Conservation (phyloP, 2,888 invertebrate genomes). For the Craniophora ligustri region DNA sequence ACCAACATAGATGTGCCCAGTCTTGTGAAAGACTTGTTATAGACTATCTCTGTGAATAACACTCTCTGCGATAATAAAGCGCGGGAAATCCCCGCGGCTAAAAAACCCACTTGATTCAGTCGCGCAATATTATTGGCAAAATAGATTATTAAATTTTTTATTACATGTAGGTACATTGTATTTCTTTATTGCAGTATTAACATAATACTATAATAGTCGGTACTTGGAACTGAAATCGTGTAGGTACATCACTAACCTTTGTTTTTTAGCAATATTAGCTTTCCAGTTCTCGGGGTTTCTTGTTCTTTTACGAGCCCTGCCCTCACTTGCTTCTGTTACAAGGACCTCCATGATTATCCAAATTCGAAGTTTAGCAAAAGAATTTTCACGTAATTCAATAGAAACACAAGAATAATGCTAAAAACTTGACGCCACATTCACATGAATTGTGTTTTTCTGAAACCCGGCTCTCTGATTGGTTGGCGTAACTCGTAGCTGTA, state of each 20-base stretch:
- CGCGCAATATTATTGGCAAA: slow-evolving; percentile 2
- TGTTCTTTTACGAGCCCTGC: slow-evolving; percentile 35
- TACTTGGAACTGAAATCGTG: not conserved
- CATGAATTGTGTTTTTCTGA: slow-evolving; percentile 19
- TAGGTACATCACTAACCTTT: slow-evolving; percentile 28
- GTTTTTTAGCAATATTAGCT: slow-evolving; percentile 34
- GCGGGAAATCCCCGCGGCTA: slow-evolving; percentile 8
- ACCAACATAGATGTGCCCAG: slow-evolving; percentile 31
- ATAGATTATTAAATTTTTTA: slow-evolving; percentile 10
- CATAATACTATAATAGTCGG: slow-evolving; percentile 9
- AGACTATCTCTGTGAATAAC: no score
- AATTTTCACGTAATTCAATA: not conserved
- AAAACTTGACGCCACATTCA: slow-evolving; percentile 10
- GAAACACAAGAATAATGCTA: not conserved
- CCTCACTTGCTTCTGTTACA: slow-evolving; percentile 31
- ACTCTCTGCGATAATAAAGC: no score
- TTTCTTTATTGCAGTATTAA: slow-evolving; percentile 17
- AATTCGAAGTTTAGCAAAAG: not conserved
- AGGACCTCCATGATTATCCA: slow-evolving; percentile 22
- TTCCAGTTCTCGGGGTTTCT: slow-evolving; percentile 30
- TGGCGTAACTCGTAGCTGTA: slow-evolving; percentile 29
- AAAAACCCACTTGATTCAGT: not conserved
- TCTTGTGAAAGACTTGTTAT: slow-evolving; percentile 4
- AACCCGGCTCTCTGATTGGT: slow-evolving; percentile 27
- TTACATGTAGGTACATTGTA: no score